These are phyloP conservation scores for Centropristis striata DNA, from an alignment of 2,113 vertebrate genomes.

Conservation along the genomic window DNA sequence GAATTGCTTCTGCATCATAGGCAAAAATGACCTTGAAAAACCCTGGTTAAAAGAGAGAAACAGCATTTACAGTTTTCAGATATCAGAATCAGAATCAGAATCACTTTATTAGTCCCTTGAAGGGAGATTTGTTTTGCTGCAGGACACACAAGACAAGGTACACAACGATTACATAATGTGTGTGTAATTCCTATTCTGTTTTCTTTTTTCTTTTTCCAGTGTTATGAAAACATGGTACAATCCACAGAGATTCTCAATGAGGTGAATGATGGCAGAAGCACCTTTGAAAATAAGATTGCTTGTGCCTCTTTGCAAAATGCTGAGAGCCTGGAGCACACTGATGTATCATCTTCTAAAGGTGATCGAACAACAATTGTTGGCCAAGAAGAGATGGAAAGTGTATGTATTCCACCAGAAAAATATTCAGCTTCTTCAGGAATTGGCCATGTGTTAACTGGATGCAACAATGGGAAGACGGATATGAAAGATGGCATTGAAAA, in stretches of 20 bases:
- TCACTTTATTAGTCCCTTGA: no score
- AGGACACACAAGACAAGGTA: no score
- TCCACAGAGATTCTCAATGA: conserved; percentile 27
- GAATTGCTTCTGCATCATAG: background rate
- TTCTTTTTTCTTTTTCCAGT: conserved; percentile 61
- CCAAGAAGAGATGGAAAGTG: conserved; percentile 40
- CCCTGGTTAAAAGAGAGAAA: background rate
- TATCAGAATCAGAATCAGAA: no score
- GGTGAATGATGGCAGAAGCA: conserved; percentile 20
- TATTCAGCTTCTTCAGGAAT: background rate
- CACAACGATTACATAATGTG: no score
- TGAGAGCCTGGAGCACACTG: background rate
- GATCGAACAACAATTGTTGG: conserved; percentile 34
- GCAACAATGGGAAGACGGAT: background rate
- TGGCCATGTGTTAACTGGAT: conserved; percentile 9
- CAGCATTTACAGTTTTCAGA: background rate
- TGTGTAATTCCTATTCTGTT: background rate
- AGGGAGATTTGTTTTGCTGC: no score
- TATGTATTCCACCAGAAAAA: conserved; percentile 29
- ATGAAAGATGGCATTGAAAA: conserved; percentile 9
- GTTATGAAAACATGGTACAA: conserved; percentile 28
- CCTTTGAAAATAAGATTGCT: conserved; percentile 11
- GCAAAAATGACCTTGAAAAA: background rate
- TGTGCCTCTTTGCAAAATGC: conserved; percentile 12
- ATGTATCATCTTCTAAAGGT: conserved; percentile 33